phyloP scores from a whole-genome alignment of 2,113 vertebrate genomes.

The Mungos mungo region DNA sequence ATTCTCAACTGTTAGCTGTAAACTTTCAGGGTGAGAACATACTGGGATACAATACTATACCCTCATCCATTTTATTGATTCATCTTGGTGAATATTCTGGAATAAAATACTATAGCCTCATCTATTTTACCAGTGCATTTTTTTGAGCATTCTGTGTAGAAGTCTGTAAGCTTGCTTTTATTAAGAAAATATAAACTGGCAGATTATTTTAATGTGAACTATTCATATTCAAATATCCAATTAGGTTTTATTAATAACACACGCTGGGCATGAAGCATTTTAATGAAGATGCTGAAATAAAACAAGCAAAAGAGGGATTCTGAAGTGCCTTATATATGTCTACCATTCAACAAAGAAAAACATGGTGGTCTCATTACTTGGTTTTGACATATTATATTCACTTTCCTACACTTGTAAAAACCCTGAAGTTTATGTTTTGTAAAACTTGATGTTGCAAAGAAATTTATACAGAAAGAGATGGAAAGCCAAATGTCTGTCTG shows the following conservation, averaged over 20 bases:
- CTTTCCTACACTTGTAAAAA: conserved; percentile 44
- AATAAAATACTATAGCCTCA: not conserved
- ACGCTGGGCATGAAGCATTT: not conserved
- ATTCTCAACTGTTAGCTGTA: conserved; percentile 43
- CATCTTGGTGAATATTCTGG: not conserved
- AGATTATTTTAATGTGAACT: conserved; percentile 34
- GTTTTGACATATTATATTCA: conserved; percentile 12
- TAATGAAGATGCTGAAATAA: conserved; percentile 16
- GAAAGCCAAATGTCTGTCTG: conserved; percentile 6
- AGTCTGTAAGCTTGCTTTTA: conserved; percentile 27
- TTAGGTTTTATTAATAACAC: not conserved
- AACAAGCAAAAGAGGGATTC: not conserved
- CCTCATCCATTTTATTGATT: not conserved
- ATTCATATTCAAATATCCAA: conserved; percentile 39
- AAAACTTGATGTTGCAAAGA: conserved; percentile 25
- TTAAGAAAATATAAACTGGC: not conserved
- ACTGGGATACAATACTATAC: not conserved
- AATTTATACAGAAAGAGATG: conserved; percentile 39
- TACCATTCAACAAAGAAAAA: conserved; percentile 13
- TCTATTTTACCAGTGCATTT: not conserved
- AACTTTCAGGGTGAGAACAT: conserved; percentile 43
- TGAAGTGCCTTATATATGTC: not conserved
- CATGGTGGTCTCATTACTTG: not conserved
- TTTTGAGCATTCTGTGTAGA: not conserved
- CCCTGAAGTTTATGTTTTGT: not conserved